Evolutionary conservation across 2,113 vertebrate genomes (phyloP), one percentile per base, ranked within the genome.

Genomic region (Catharus minimus): DNA sequence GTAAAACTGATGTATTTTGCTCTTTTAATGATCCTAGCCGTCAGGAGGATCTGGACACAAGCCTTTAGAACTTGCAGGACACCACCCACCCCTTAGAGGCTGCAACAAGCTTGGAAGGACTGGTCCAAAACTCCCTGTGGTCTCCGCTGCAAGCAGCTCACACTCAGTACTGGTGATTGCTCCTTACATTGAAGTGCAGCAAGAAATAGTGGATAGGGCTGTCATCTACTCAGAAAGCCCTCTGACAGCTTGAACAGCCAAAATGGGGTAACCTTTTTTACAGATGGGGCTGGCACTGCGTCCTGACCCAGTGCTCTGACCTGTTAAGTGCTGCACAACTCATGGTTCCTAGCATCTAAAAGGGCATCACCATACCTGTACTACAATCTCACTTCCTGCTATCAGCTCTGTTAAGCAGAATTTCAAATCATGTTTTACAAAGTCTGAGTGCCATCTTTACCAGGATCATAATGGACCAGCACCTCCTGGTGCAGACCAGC

Each of bases 241-340:
- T 65, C 23, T 47, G 46, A 56, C 16, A 58, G 44, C 36, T 52
- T 8, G 0, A 64, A 76, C 0, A 0, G 20, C 27, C 49, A 39
- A 83, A 88, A 60, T 18, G 15, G 38, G 36, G 11, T 38, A 76
- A 76, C 15, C 15, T 14, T 46, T 66, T 21, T 27, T 6, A 39
- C 4, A 17, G 13, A 36, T 4, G 1, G 53, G 26, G 41, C 28
- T 2, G 1, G 36, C 30, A 56, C 1, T 2, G 24, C 5, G 2
- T 17, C 58, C 50, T 49, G 9, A 36, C 33, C 33, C 33, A 36
- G 33, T 22, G 64, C 41, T 82, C 68, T 60, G 36, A 60, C 20
- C 27, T 49, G n/a, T 28, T 17, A 14, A 52, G 44, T 19, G 41
- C 60, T 86, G 50, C 7, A 5, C 73, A 86, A 7, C 18, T 38